These are phyloP conservation scores for Cephus sareptanus DNA, from an alignment of 2,888 invertebrate genomes.

Conservation along the genomic window DNA sequence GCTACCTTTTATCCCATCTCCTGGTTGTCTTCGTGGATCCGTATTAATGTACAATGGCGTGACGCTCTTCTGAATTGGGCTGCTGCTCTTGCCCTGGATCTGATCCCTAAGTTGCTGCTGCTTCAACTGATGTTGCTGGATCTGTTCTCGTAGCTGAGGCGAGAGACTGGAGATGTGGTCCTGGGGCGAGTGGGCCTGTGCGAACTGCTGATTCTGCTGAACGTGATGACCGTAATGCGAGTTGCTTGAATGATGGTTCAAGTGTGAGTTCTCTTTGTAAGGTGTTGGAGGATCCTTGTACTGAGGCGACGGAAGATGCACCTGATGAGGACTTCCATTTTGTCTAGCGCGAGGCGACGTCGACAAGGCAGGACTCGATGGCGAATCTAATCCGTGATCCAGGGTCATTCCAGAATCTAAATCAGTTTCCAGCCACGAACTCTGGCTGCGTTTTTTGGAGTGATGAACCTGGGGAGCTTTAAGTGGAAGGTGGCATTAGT, in stretches of 20 bases:
- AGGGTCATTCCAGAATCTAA: slow-evolving; percentile 83
- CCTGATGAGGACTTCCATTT: slow-evolving; percentile 40
- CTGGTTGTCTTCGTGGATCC: slow-evolving; percentile 58
- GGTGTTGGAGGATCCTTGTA: slow-evolving; percentile 24
- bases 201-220: slow-evolving; percentile 32
- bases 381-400: slow-evolving; percentile 74
- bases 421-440: slow-evolving; percentile 91
- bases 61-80: slow-evolving; percentile 41
- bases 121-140: slow-evolving; percentile 60
- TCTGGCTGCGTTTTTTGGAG: slow-evolving; percentile 72
- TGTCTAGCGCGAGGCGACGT: slow-evolving; percentile 44
- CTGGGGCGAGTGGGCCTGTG: slow-evolving; percentile 37
- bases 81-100: slow-evolving; percentile 55
- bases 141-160: slow-evolving; percentile 55
- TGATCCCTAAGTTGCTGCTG: slow-evolving; percentile 58
- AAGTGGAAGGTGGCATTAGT: not conserved
- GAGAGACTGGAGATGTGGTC: slow-evolving; percentile 52
- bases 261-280: slow-evolving; percentile 41
- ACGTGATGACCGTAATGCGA: slow-evolving; percentile 25
- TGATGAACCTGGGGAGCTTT: slow-evolving; percentile 53
- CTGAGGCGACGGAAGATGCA: slow-evolving; percentile 27
- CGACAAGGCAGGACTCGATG: slow-evolving; percentile 46
- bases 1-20: slow-evolving; percentile 45
- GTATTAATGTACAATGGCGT: slow-evolving; percentile 80
- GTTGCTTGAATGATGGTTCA: slow-evolving; percentile 30